phyloP scores from a whole-genome alignment of 2,797 vertebrate genomes.

The Syngnathus acus region DNA sequence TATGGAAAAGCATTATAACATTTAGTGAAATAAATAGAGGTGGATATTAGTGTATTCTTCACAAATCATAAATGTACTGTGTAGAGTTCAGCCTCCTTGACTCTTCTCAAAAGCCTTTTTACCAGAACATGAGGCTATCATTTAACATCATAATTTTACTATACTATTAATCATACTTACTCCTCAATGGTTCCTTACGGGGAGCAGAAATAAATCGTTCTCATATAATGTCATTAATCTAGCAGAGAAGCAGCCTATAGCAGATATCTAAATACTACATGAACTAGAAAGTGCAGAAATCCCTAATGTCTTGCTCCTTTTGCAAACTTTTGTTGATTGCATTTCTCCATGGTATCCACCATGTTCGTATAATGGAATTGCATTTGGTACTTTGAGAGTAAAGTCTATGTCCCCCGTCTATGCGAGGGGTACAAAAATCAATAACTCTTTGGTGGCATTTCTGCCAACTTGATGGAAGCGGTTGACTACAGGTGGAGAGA shows the following conservation, averaged over 20 bases:
- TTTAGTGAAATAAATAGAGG: neutral
- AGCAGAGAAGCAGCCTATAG: neutral
- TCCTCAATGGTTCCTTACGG: neutral
- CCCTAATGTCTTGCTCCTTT: neutral
- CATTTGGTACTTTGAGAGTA: conserved; percentile 57
- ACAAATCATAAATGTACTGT: neutral
- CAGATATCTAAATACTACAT: neutral
- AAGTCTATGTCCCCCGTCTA: conserved; percentile 57
- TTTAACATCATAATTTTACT: neutral
- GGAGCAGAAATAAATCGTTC: neutral
- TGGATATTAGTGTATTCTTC: neutral
- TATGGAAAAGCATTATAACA: too few species aligned
- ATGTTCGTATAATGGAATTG: conserved; percentile 59
- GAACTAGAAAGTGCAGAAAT: neutral
- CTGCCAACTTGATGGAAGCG: conserved; percentile 63
- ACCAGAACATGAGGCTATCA: neutral
- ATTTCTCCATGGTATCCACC: conserved; percentile 5
- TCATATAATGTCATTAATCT: neutral
- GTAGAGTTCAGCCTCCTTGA: too few species aligned
- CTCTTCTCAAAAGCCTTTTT: neutral
- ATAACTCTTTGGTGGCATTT: conserved; percentile 63
- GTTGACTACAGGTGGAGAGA: conserved; percentile 53
- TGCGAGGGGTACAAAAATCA: conserved; percentile 61
- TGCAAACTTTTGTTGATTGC: neutral
- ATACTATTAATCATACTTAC: conserved; percentile 2